phyloP scores from a whole-genome alignment of 1,140 invertebrate genomes.

The Acromyrmex charruanus region DNA sequence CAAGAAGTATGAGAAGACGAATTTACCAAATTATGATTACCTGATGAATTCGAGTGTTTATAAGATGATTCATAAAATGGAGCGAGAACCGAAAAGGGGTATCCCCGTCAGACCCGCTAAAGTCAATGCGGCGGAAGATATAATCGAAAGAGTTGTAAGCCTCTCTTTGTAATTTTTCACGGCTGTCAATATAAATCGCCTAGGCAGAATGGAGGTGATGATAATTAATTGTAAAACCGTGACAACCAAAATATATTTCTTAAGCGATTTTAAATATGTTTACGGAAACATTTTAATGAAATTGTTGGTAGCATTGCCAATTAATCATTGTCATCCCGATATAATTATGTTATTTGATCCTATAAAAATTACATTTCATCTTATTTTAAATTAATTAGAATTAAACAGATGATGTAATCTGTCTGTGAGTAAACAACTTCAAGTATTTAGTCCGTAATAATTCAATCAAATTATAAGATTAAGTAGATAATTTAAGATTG shows the following conservation, averaged over 20 bases:
- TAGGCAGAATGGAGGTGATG: conserved; percentile 9
- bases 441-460: conserved; percentile 1
- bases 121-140: conserved; percentile 90
- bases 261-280: conserved; percentile 15
- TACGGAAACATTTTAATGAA: conserved; percentile 1
- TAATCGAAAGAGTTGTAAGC: conserved; percentile 84
- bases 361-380: neutral
- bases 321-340: conserved; percentile 11
- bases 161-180: neutral
- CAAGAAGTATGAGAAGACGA: conserved; percentile 91
- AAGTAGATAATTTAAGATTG: neutral
- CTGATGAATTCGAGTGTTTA: conserved; percentile 91
- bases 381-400: neutral
- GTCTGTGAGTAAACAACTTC: neutral
- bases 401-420: neutral
- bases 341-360: neutral
- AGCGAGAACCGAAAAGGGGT: conserved; percentile 88
- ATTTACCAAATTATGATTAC: conserved; percentile 89
- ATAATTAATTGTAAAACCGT: conserved; percentile 27
- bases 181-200: conserved; percentile 18
- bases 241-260: neutral
- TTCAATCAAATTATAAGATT: neutral
- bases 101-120: conserved; percentile 89
- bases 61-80: conserved; percentile 91
- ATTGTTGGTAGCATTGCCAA: neutral